phyloP scores from a whole-genome alignment of 2,113 vertebrate species.

The Cynocephalus volans region DNA sequence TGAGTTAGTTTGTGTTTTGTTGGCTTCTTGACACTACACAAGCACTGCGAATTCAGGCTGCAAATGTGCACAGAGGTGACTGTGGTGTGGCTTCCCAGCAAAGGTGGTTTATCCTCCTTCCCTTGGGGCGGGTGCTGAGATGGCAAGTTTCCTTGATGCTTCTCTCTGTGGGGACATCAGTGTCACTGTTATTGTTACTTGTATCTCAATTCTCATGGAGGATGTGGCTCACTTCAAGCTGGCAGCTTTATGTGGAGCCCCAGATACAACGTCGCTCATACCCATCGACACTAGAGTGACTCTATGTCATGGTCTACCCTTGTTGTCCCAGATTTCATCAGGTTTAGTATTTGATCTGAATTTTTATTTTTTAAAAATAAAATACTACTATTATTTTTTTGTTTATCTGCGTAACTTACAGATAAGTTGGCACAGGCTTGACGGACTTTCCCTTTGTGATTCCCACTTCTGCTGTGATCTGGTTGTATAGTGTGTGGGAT shows the following conservation, averaged over 20 bases:
- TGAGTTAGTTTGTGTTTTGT: neutral
- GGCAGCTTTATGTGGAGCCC: too few relatives aligned
- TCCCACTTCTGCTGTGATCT: neutral
- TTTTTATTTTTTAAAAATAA: neutral
- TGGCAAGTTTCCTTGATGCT: fast-evolving
- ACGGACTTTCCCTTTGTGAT: neutral
- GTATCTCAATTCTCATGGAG: neutral
- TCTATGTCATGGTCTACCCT: neutral
- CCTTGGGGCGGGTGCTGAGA: neutral
- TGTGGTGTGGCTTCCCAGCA: fast-evolving
- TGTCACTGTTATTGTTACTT: neutral
- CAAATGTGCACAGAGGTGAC: too few relatives aligned
- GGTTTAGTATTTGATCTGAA: neutral
- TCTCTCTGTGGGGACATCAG: neutral
- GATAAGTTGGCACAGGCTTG: neutral
- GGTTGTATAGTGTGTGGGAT: neutral
- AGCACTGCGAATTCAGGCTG: neutral
- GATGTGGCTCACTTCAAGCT: neutral
- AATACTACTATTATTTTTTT: neutral
- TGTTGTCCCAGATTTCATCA: neutral
- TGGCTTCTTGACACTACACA: neutral
- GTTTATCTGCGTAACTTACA: too few relatives aligned
- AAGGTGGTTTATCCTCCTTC: neutral
- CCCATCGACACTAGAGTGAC: neutral
- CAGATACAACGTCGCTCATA: neutral